Percentiles rank a stretch among this genome's conserved stretches.
Evolutionary conservation across 2,888 invertebrate genomes (phyloP).

Genomic region (Catocala fraxini): DNA sequence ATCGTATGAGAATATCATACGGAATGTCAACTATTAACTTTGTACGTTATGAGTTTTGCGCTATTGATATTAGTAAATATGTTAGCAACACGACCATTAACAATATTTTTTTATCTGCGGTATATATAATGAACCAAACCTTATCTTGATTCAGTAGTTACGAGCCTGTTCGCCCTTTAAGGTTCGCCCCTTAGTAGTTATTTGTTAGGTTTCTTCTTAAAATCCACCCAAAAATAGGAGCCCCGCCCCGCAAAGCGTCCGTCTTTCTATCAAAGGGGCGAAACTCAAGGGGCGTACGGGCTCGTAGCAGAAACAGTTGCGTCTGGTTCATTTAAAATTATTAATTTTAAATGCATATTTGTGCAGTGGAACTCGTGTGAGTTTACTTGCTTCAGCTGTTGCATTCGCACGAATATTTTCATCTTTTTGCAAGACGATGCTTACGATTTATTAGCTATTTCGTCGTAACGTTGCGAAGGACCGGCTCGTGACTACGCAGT

Average conservation of each 20-base stretch:
- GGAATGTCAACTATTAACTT: constrained; percentile 66
- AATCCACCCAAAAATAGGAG: no score
- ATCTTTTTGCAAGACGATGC: constrained; percentile 50
- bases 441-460: constrained; percentile 59
- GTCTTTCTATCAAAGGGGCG: no score
- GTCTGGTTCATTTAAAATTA: constrained; percentile 33
- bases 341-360: constrained; percentile 33
- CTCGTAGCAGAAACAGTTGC: no score
- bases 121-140: constrained; percentile 43
- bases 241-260: no score
- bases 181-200: no score
- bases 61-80: constrained; percentile 61
- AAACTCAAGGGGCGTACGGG: no score
- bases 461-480: constrained; percentile 60
- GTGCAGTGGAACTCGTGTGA: constrained; percentile 31
- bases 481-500: constrained; percentile 63
- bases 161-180: no score
- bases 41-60: constrained; percentile 63
- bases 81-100: constrained; percentile 44
- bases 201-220: no score
- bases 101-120: constrained; percentile 47
- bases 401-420: constrained; percentile 41
- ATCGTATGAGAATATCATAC: constrained; percentile 77
- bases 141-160: constrained; percentile 36
- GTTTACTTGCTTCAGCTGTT: constrained; percentile 44